Conservation (phyloP, 2,113 vertebrate genomes). For the Phalacrocorax brasilianus region DNA sequence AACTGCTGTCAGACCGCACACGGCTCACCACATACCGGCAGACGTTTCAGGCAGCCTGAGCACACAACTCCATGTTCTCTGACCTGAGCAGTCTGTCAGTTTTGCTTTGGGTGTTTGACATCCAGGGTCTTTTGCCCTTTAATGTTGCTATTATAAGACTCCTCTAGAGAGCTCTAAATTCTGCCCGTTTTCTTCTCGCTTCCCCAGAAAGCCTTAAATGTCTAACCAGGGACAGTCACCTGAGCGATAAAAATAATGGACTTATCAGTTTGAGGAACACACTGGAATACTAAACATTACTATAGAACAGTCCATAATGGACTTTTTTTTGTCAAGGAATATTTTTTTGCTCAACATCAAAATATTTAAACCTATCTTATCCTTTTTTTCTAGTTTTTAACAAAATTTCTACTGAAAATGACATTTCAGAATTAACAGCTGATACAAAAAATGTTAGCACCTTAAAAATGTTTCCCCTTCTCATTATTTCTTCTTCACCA, state of each 20-base stretch:
- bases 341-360: not conserved
- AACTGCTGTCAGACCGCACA: not conserved
- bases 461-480: not conserved
- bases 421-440: not conserved
- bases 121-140: not conserved
- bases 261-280: not conserved
- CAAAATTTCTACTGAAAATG: not conserved
- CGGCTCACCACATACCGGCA: fast-evolving
- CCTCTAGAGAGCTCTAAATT: not conserved
- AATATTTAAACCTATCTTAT: not conserved
- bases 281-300: not conserved
- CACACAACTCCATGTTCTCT: not conserved
- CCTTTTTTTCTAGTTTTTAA: not conserved
- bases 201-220: not conserved
- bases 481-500: not conserved
- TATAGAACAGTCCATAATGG: not conserved
- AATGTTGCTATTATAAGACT: not conserved
- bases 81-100: not conserved
- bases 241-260: not conserved
- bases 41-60: not conserved
- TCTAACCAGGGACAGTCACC: not conserved
- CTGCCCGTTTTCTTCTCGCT: not conserved
- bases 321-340: not conserved
- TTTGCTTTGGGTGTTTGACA: not conserved
- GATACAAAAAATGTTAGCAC: not conserved